Base-by-base conservation (phyloP, 2,113 vertebrate genomes). In the Ammodramus savannarum region DNA sequence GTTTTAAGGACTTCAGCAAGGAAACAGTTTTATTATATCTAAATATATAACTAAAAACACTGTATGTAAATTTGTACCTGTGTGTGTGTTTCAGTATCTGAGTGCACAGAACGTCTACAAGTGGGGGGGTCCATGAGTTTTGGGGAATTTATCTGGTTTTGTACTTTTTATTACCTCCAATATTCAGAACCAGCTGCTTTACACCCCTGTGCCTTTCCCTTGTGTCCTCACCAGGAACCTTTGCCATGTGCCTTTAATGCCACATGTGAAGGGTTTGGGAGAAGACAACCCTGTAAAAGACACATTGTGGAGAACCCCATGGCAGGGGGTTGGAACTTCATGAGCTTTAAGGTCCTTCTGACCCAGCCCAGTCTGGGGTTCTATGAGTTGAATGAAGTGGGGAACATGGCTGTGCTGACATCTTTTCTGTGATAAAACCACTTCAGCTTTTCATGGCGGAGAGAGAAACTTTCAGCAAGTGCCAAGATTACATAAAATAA, bases 91-190 rank as follows among this genome's bases (percentile, higher is more conserved):
- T 3, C 65, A 49, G 7, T 19, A 23, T 3, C 13, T 5, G 12
- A 4, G 11, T 10, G 46, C 27, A 31, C 32, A 3, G 21, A 13
- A 4, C 4, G 20, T 46, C 39, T 29, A 13, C 3, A 10, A 0
- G 1, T 38, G 43, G 6, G 13, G 3, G 6, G 0, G 6, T 2
- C 16, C 6, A 1, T 23, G 51, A 51, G 20, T 41, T 73, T 23
- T 14, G 22, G 36, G 31, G 69, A 38, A 41, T 74, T 86, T 16
- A 38, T 17, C 11, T 48, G 34, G 10, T 29, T 71, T 44, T 27
- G 6, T 51, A 44, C 14, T 59, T 65, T 49, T 23, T 63, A 57
- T 34, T 31, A 26, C 14, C 23, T 62, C 51, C 11, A 54, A 5
- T 15, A 71, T 20, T 78, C 59, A 67, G 38, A 66, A 77, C 26